These are phyloP conservation scores for Cephus cinctus DNA, from an alignment of 1,140 invertebrate species.

Conservation along the genomic window DNA sequence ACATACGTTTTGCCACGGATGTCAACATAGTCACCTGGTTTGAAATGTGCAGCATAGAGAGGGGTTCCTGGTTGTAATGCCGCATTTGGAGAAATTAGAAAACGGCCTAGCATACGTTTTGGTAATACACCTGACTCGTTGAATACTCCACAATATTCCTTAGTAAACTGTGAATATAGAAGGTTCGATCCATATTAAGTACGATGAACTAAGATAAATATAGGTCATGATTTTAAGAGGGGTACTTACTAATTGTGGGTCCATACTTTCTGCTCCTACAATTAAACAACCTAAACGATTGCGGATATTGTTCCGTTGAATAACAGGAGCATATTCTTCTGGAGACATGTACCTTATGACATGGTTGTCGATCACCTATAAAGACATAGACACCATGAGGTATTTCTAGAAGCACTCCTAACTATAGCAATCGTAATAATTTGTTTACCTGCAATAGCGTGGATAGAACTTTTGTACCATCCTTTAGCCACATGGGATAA, in stretches of 20 bases:
- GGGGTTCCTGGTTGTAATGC: conserved; percentile 87
- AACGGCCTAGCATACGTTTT: conserved; percentile 80
- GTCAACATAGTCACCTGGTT: conserved; percentile 89
- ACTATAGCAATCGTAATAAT: too few species aligned
- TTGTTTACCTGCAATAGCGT: conserved; percentile 83
- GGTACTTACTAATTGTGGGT: conserved; percentile 69
- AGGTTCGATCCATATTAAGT: background rate
- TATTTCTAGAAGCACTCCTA: too few species aligned
- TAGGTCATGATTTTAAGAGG: background rate
- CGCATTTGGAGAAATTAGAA: conserved; percentile 84
- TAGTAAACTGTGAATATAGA: conserved; percentile 67
- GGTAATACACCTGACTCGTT: conserved; percentile 82
- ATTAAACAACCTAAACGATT: conserved; percentile 70
- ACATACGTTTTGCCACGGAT: conserved; percentile 89
- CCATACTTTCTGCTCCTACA: conserved; percentile 85
- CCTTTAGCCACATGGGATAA: conserved; percentile 89
- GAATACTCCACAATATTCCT: conserved; percentile 89
- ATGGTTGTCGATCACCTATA: conserved; percentile 91
- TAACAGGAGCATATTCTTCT: conserved; percentile 69
- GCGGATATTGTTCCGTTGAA: conserved; percentile 33
- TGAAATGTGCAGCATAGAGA: conserved; percentile 86
- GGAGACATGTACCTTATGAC: conserved; percentile 90
- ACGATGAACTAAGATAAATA: too few species aligned
- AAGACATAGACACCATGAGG: conserved; percentile 30
- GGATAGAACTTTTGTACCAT: conserved; percentile 74